Base-by-base conservation (phyloP, 1,140 invertebrate genomes). In the Episyrphus balteatus region DNA sequence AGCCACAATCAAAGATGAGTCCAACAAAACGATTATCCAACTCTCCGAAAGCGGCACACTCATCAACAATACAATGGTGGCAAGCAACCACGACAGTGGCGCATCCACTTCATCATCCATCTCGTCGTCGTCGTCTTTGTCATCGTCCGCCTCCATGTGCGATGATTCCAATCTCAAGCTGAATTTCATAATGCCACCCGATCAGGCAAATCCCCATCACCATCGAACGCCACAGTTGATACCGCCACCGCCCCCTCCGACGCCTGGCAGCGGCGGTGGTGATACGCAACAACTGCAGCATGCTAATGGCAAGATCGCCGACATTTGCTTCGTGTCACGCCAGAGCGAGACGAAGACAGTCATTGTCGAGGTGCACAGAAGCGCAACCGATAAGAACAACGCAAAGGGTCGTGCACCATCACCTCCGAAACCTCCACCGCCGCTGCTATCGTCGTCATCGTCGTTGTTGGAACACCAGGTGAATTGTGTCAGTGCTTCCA, bases 1-100 rank as follows among this genome's bases (percentile, higher is more conserved):
- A 26, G 21, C 21, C 21, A 26, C 21, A 26, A 8, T 26, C 21
- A 26, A 50, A 34, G 70, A 69, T 48, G 72, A 72, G 42, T 69
- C 74, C 44, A 78, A 78, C 62, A 74, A 77, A 53, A 82, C 80
- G 0, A 81, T 82, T 48, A 81, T 82, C 34, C 81, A 80, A 68
- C 65, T 82, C 50, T 76, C 78, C 8, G 80, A 80, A 66, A 78
- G 78, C 44, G 79, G 78, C 26, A 79, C 79, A 18, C 80, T 76
- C 3, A 82, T 82, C 52, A 75, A 77, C 54, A 78, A 76, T 57
- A 78, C 75, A 61, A 71, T 73, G 53, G 65, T 73, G 36, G 39
- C 46, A 33, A 39, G 45, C 42, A 15, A 31, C 18, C 40, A 37
- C n/a, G 50, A 50, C 13, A 46, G 40, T 14, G 33, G 33, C 14